phyloP scores from a whole-genome alignment of 2,888 invertebrate species.

The Gandaritis pyraliata region DNA sequence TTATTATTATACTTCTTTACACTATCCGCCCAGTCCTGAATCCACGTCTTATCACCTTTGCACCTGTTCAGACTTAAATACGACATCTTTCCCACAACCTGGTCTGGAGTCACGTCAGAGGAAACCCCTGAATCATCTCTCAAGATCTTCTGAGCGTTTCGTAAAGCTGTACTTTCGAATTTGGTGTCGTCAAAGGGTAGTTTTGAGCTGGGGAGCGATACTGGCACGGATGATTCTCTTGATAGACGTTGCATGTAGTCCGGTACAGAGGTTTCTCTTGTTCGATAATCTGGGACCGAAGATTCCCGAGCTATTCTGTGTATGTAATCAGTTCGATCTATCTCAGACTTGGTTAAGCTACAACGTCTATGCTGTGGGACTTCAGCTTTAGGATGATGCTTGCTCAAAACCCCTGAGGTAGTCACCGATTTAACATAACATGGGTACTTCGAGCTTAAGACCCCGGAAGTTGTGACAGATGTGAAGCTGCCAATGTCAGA shows the following conservation, averaged over 20 bases:
- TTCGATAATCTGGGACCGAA: conserved; percentile 68
- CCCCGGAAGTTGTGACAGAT: conserved; percentile 87
- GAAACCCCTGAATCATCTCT: conserved; percentile 61
- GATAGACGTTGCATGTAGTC: conserved; percentile 79
- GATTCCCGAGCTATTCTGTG: conserved; percentile 71
- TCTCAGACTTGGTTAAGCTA: conserved; percentile 88
- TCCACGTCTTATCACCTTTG: conserved; percentile 84
- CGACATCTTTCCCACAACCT: conserved; percentile 73
- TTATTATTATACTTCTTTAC: conserved; percentile 82
- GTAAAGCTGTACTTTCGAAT: conserved; percentile 74
- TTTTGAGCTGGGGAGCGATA: conserved; percentile 69
- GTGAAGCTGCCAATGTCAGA: conserved; percentile 86
- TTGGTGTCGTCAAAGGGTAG: conserved; percentile 58
- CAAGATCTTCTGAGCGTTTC: conserved; percentile 69
- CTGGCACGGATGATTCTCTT: conserved; percentile 75
- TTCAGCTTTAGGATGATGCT: conserved; percentile 64
- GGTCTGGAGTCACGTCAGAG: conserved; percentile 63
- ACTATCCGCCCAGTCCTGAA: conserved; percentile 87
- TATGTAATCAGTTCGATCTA: conserved; percentile 86
- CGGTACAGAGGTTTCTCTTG: conserved; percentile 68
- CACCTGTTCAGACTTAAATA: conserved; percentile 78
- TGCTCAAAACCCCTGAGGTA: conserved; percentile 88
- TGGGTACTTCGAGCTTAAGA: conserved; percentile 82
- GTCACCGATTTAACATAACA: conserved; percentile 83
- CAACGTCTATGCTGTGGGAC: conserved; percentile 73